Percentiles rank a stretch among this genome's conserved stretches.
These are phyloP conservation scores for Drosophila micromelanica DNA, from an alignment of 1,140 invertebrate species.

Conservation along the genomic window DNA sequence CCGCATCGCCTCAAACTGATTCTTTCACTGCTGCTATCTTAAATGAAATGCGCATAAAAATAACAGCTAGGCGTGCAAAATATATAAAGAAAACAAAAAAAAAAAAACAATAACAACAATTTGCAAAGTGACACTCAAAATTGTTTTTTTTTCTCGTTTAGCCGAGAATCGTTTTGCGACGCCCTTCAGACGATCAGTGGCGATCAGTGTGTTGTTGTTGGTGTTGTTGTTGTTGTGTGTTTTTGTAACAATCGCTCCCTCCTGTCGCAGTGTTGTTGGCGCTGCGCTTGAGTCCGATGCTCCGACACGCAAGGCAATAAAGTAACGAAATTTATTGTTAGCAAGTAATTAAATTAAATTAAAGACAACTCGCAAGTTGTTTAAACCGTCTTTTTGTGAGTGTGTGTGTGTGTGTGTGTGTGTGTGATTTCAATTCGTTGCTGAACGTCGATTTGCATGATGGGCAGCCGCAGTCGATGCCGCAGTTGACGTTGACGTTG, in stretches of 20 bases:
- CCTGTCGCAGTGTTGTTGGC: background rate
- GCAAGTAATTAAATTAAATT: constrained; percentile 73
- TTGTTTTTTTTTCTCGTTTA: constrained; percentile 25
- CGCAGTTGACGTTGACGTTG: constrained; percentile 63
- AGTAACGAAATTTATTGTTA: constrained; percentile 59
- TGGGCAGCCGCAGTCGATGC: constrained; percentile 55
- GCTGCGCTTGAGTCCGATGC: constrained; percentile 2
- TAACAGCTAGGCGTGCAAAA: constrained; percentile 20
- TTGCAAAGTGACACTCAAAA: constrained; percentile 19
- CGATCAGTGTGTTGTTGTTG: background rate
- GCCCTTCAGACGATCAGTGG: constrained; percentile 16
- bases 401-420: background rate
- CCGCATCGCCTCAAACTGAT: background rate
- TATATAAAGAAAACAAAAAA: background rate
- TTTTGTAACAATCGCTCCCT: constrained; percentile 1
- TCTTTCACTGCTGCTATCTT: constrained; percentile 25
- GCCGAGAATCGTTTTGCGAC: constrained; percentile 16
- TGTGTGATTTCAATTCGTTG: constrained; percentile 48
- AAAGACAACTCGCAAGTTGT: constrained; percentile 67
- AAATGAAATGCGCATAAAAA: constrained; percentile 35
- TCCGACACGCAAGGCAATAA: constrained; percentile 47
- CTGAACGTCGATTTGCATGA: constrained; percentile 59
- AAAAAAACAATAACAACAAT: constrained; percentile 1
- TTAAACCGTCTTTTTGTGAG: constrained; percentile 53
- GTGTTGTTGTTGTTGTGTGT: background rate